Conservation (phyloP, 1,140 invertebrate species). For the Sitobion miscanthi region DNA sequence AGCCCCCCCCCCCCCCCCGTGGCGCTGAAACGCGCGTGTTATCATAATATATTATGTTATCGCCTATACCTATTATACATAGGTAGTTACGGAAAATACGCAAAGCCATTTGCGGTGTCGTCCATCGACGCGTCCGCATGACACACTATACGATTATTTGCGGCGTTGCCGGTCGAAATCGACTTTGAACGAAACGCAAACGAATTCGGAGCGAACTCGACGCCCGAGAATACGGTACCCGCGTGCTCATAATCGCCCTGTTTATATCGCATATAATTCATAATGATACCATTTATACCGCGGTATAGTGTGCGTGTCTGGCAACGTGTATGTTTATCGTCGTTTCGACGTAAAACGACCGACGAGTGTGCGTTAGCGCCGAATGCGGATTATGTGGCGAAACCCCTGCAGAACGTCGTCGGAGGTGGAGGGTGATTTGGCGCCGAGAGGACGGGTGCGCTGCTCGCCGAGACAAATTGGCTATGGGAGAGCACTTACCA, state of each 20-base stretch:
- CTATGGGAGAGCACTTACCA: not conserved
- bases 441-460: not conserved
- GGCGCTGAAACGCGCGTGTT: no score
- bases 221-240: not conserved
- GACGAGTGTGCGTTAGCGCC: not conserved
- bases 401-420: not conserved
- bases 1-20: no score
- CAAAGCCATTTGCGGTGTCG: not conserved
- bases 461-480: not conserved
- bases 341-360: not conserved
- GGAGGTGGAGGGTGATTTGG: not conserved
- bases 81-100: not conserved
- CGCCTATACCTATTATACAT: no score
- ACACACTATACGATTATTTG: no score
- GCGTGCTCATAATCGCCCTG: slow-evolving; percentile 17
- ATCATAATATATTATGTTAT: no score
- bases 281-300: not conserved
- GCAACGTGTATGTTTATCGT: not conserved
- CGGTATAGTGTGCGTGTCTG: not conserved
- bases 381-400: slow-evolving; percentile 27
- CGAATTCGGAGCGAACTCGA: not conserved
- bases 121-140: no score
- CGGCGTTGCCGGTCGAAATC: not conserved
- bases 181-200: not conserved
- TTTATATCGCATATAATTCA: not conserved